Evolutionary conservation across 2,888 invertebrate genomes (phyloP), one percentile per base, ranked within the genome.

Genomic region (Latrodectus hesperus): DNA sequence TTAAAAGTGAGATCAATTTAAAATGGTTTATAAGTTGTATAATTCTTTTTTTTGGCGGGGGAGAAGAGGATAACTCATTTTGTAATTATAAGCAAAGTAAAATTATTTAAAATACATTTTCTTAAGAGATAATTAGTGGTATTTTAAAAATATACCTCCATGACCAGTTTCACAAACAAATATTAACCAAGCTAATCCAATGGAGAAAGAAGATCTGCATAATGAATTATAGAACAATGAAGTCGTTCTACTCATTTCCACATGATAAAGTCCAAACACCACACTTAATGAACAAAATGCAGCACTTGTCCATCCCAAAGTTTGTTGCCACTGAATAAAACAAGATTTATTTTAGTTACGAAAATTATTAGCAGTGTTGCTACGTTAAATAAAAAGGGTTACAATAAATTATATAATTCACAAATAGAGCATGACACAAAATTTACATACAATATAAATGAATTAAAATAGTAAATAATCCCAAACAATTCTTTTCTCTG

Each of bases 131-230:
- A 67, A 22, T n/a, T 67, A 38, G 38, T 6, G 38, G 2, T 38
- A 38, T 65, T 2, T 26, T 74, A 38, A 64, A 38, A 70, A 72
- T 65, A 52, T 84, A 89, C 89, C 88, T 60, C 96, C 93, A 90
- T 92, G 91, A 65, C 93, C 93, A 64, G 91, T 92, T 72, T 91
- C 91, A 88, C 93, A 93, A 14, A 93, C 92, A 90, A 92, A 93
- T 12, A 93, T 91, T 5, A 93, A 91, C 93, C 93, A 93, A 12
- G 91, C 92, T 4, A 93, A 89, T 26, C 92, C 91, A 4, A 92
- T 38, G 0, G 92, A 92, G 91, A 92, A 93, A 0, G 91, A 91
- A 9, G 91, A 91, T 49, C 92, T 90, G 71, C 90, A 89, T 1
- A 91, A 85, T 5, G 91, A 86, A 83, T 91, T 91, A 89, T 92